A percentile compares a stretch with the other conserved stretches of the same genome.
Evolutionary conservation across 1,140 invertebrate species (phyloP).

Genomic region (Papilio glaucus): DNA sequence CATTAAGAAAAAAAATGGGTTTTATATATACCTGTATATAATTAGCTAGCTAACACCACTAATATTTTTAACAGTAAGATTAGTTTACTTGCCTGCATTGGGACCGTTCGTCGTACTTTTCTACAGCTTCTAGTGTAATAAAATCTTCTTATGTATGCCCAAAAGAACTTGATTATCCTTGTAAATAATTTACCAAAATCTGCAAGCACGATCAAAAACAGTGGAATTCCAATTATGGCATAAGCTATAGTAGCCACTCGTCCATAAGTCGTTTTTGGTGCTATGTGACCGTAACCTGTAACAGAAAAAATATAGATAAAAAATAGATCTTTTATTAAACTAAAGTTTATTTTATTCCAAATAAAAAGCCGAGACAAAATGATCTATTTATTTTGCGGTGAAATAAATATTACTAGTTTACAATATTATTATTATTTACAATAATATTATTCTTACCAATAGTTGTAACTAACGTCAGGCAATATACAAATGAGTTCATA

Average conservation of each 20-base stretch:
- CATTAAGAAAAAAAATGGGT: too few relatives aligned
- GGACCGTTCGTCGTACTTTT: slow-evolving; percentile 89
- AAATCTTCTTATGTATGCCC: slow-evolving; percentile 93
- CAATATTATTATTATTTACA: too few relatives aligned
- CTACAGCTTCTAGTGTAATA: slow-evolving; percentile 93
- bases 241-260: slow-evolving; percentile 95
- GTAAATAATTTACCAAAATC: slow-evolving; percentile 97
- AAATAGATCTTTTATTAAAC: not conserved
- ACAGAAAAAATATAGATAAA: slow-evolving; percentile 44
- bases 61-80: too few relatives aligned
- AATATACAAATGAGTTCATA: slow-evolving; percentile 95
- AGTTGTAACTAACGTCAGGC: slow-evolving; percentile 95
- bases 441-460: slow-evolving; percentile 92
- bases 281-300: slow-evolving; percentile 97
- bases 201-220: slow-evolving; percentile 95
- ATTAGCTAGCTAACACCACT: too few relatives aligned
- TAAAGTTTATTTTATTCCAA: not conserved
- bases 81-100: slow-evolving; percentile 88
- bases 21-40: too few relatives aligned
- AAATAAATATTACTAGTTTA: not conserved
- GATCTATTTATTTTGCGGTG: not conserved
- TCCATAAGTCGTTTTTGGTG: slow-evolving; percentile 93
- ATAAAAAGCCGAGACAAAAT: not conserved
- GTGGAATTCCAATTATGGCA: slow-evolving; percentile 96
- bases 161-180: slow-evolving; percentile 95